Evolutionary conservation across 2,888 invertebrate genomes (phyloP).

Genomic region (Plagiodera versicolora): DNA sequence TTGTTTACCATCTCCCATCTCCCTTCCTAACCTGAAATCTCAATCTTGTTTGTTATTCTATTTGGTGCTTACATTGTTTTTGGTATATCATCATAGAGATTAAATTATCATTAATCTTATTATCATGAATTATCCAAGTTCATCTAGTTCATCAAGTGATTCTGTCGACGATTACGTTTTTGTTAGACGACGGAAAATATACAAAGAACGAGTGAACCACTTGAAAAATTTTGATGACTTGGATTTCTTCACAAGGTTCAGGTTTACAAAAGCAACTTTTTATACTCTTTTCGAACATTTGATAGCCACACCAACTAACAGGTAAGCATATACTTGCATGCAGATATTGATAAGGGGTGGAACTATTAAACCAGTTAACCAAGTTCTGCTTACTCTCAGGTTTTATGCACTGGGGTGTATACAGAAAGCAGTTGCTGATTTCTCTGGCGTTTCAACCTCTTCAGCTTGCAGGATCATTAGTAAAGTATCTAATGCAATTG

Average conservation of each 20-base stretch:
- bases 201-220: background rate
- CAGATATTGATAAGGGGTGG: no score
- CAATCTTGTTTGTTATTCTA: no score
- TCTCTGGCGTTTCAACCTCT: no score
- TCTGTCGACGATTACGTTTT: no score
- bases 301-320: background rate
- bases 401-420: conserved; percentile 9
- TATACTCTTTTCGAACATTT: background rate
- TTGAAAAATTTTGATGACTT: conserved; percentile 2
- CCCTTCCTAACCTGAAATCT: no score
- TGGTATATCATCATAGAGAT: no score
- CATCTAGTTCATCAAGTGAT: background rate
- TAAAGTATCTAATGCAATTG: conserved; percentile 10
- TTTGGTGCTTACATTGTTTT: no score
- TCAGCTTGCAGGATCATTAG: conserved; percentile 12
- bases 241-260: conserved; percentile 2
- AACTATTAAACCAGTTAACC: background rate
- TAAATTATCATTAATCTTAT: no score
- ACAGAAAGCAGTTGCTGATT: conserved; percentile 10
- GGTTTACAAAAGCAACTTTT: background rate
- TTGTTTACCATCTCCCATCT: no score
- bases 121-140: background rate
- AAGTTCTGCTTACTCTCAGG: background rate
- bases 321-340: no score
- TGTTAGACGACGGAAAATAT: no score